Evolutionary conservation across 1,140 invertebrate species (phyloP).

Genomic region (Drosophila jambulina): DNA sequence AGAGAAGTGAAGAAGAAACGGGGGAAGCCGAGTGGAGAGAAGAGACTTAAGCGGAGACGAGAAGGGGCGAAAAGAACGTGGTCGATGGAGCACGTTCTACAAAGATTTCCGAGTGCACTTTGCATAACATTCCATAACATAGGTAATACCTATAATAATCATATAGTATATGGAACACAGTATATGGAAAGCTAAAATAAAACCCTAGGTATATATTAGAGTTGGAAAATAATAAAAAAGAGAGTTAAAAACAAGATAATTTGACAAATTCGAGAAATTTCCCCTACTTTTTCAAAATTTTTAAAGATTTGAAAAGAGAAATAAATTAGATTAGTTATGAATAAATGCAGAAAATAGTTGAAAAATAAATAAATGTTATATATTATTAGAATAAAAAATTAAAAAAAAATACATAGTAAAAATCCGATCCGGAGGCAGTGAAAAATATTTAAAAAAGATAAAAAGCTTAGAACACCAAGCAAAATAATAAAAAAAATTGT

Average conservation of each 20-base stretch:
- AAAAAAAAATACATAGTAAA: background rate
- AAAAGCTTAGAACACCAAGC: background rate
- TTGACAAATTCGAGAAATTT: too few species aligned
- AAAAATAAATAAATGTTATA: background rate
- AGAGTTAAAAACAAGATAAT: too few species aligned
- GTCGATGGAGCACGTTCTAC: constrained; percentile 41
- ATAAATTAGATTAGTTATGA: too few species aligned
- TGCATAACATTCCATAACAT: constrained; percentile 46
- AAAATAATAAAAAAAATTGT: too few species aligned
- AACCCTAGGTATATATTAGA: background rate
- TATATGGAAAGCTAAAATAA: background rate
- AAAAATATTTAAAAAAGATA: background rate
- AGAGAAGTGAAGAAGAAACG: constrained; percentile 4
- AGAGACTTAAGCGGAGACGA: background rate
- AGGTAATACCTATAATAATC: constrained; percentile 16
- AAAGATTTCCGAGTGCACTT: constrained; percentile 42
- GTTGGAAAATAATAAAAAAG: too few species aligned
- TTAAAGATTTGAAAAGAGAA: background rate
- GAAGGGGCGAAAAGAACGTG: constrained; percentile 29
- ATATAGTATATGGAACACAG: background rate
- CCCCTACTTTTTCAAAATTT: background rate
- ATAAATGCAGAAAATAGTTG: background rate
- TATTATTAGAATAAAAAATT: background rate
- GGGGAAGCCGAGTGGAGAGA: background rate
- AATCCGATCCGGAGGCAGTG: background rate